Evolutionary conservation across 1,140 invertebrate genomes (phyloP), one percentile per base, ranked within the genome.

Genomic region (Pseudomyrmex cubaensis): DNA sequence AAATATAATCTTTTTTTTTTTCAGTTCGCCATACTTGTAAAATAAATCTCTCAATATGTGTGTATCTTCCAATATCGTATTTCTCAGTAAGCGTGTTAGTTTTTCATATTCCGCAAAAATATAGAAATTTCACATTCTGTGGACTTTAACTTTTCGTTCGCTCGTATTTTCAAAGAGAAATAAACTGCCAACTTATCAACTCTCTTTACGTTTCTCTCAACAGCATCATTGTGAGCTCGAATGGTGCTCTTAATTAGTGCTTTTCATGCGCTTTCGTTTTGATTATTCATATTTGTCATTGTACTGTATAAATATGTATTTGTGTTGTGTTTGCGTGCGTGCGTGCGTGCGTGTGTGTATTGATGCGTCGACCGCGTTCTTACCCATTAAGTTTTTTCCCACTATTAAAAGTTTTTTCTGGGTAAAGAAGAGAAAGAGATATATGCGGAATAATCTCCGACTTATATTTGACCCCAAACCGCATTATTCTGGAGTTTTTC

Each of bases 401-500:
- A n/a, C 44, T 0, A 48, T 61, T 12, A 13, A 50, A 50, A 50
- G 48, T 50, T 50, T 50, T 25, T 25, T 4, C 48, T 2, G 9
- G 9, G 0, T 20, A 48, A 25, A 22, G 25, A n/a, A 20, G 25
- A 25, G 25, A 22, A 1, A 22, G 20, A 22, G 20, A 3, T 25
- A 25, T 52, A 35, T 54, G 72, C 70, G 15, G 9, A 3, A 25
- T 44, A 20, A 76, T 75, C 52, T 50, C 7, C 56, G 85, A 84
- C 75, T 84, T 84, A 64, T 74, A 80, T 87, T 84, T 75, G 82
- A 59, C 57, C 63, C 17, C 35, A 35, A 44, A 25, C 35, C 62
- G 44, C 17, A 54, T 84, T 84, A 75, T 70, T 66, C 22, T n/a
- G 13, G 63, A 87, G 85, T 87, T 87, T 87, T 87, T 87, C 86